phyloP scores from a whole-genome alignment of 2,888 invertebrate species.

The Luperina nickerlii region DNA sequence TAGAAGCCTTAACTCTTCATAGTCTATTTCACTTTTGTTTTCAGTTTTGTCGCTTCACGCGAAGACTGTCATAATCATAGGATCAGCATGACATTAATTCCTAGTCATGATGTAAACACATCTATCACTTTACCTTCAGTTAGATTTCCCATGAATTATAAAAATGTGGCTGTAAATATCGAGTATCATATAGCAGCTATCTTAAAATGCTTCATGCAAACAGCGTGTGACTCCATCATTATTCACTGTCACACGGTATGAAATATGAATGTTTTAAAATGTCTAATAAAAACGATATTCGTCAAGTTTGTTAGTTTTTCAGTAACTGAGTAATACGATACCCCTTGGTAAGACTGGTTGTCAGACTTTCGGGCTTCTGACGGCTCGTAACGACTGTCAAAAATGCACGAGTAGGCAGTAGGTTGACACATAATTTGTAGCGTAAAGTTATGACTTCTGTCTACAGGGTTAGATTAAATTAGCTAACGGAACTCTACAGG shows the following conservation, averaged over 20 bases:
- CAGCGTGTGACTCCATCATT: slow-evolving; percentile 47
- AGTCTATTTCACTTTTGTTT: slow-evolving; percentile 9
- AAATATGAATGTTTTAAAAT: slow-evolving; percentile 37
- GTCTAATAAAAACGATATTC: slow-evolving; percentile 21
- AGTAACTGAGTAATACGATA: not conserved
- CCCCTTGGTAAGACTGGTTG: not conserved
- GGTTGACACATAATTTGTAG: no score
- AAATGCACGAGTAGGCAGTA: no score
- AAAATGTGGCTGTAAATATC: slow-evolving; percentile 32
- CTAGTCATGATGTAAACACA: slow-evolving; percentile 42
- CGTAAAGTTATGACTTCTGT: no score
- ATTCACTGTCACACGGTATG: slow-evolving; percentile 44
- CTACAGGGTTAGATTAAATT: no score
- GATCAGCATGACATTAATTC: slow-evolving; percentile 29
- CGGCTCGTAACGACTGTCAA: not conserved
- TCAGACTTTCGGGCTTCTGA: not conserved
- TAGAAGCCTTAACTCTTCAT: not conserved
- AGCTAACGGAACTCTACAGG: no score
- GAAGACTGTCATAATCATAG: not conserved
- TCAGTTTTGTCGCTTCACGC: not conserved
- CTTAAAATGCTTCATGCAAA: slow-evolving; percentile 47
- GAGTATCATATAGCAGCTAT: slow-evolving; percentile 19
- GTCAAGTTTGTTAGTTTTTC: not conserved
- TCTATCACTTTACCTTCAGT: slow-evolving; percentile 17
- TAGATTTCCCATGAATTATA: not conserved